Evolutionary conservation across 2,113 vertebrate genomes (phyloP).

Genomic region (Propithecus coquereli): DNA sequence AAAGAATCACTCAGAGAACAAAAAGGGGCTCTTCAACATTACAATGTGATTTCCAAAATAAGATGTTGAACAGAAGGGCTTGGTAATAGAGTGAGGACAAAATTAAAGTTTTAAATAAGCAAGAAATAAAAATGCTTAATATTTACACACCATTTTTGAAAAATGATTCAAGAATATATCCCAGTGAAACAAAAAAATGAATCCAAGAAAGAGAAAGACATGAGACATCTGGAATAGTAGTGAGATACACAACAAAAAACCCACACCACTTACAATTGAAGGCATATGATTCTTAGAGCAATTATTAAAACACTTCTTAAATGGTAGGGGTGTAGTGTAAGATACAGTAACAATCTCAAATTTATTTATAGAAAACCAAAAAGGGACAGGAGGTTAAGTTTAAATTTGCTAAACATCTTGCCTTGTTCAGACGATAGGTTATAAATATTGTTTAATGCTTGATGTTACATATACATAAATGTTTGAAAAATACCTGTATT

Average conservation of each 20-base stretch:
- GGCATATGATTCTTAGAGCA: neutral
- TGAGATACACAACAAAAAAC: neutral
- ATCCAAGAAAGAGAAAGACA: neutral
- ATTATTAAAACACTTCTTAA: too few species aligned
- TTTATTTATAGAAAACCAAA: neutral
- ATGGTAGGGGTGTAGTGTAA: neutral
- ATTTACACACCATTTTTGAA: neutral
- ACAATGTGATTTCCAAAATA: slow-evolving; percentile 21
- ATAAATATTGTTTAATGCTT: neutral
- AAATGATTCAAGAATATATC: neutral
- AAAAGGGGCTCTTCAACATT: neutral
- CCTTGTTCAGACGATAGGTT: neutral
- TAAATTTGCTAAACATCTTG: slow-evolving; percentile 27
- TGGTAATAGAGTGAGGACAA: neutral
- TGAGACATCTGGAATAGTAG: neutral
- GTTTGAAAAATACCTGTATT: neutral
- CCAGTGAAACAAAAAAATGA: neutral
- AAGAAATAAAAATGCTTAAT: neutral
- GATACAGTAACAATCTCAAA: neutral
- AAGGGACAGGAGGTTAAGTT: neutral
- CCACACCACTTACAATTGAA: neutral
- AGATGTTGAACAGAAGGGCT: neutral
- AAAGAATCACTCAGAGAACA: neutral
- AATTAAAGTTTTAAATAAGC: neutral
- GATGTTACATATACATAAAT: neutral